phyloP scores from a whole-genome alignment of 2,888 invertebrate species.

The Drosophila tanythrix region DNA sequence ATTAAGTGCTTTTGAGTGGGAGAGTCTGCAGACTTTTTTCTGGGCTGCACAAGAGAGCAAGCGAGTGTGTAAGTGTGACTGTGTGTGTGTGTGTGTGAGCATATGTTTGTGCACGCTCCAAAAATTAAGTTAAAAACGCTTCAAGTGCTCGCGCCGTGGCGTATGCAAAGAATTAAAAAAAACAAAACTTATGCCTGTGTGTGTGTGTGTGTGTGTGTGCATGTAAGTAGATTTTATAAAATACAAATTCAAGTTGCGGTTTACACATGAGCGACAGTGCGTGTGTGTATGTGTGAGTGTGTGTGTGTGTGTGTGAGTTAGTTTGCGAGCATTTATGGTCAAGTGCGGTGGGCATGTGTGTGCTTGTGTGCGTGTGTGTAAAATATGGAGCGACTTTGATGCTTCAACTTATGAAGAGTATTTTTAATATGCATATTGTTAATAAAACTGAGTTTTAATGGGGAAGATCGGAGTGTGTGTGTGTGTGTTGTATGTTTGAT shows the following conservation, averaged over 20 bases:
- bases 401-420: conserved; percentile 25
- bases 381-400: conserved; percentile 44
- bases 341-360: conserved; percentile 33
- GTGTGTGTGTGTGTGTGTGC: neutral
- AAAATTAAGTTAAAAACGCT: conserved; percentile 81
- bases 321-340: conserved; percentile 31
- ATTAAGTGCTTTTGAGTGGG: conserved; percentile 74
- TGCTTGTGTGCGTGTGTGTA: conserved; percentile 27
- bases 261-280: conserved; percentile 41
- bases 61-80: conserved; percentile 7
- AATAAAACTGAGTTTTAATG: neutral
- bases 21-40: conserved; percentile 52
- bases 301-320: conserved; percentile 23
- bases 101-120: conserved; percentile 81
- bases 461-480: neutral
- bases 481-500: neutral
- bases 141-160: conserved; percentile 71
- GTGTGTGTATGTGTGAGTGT: neutral
- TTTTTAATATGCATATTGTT: neutral
- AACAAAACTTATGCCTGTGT: conserved; percentile 14
- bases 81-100: conserved; percentile 31
- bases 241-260: conserved; percentile 60
- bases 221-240: conserved; percentile 48
- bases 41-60: conserved; percentile 25
- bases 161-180: conserved; percentile 59